A percentile compares a stretch with the other conserved stretches of the same genome.
Evolutionary conservation across 1,140 invertebrate species (phyloP).

Genomic region (Choristoneura fumiferana): DNA sequence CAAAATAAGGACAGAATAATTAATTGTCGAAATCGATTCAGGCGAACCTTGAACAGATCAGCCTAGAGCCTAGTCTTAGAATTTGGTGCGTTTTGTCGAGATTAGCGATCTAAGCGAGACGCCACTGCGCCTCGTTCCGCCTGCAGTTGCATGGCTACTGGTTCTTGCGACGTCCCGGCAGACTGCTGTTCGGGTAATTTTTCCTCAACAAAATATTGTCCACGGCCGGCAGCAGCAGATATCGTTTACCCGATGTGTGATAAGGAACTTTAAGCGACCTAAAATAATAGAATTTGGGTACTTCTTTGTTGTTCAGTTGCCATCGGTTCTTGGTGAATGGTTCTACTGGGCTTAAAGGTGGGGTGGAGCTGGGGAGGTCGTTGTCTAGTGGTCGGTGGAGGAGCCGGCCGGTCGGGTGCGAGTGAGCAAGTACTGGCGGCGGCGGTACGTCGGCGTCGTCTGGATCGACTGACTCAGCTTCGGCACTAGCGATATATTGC

Average conservation of each 20-base stretch:
- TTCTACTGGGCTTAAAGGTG: constrained; percentile 34
- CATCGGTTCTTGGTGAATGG: constrained; percentile 53
- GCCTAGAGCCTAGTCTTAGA: too few species aligned
- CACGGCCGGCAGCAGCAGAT: constrained; percentile 77
- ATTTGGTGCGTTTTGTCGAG: constrained; percentile 12
- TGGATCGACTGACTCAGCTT: constrained; percentile 68
- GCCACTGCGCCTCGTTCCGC: constrained; percentile 38
- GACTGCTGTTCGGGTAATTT: constrained; percentile 67
- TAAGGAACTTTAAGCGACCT: constrained; percentile 65
- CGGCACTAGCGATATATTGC: constrained; percentile 74
- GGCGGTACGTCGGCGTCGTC: constrained; percentile 75
- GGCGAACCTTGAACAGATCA: too few species aligned
- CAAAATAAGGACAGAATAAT: neutral
- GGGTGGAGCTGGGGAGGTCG: constrained; percentile 43
- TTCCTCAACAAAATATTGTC: constrained; percentile 78
- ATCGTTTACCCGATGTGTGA: constrained; percentile 77
- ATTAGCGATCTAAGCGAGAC: neutral
- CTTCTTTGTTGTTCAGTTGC: constrained; percentile 48
- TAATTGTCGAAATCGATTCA: neutral
- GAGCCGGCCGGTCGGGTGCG: constrained; percentile 72
- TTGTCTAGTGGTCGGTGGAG: constrained; percentile 67
- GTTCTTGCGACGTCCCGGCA: constrained; percentile 69
- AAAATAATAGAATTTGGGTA: constrained; percentile 62
- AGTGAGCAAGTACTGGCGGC: constrained; percentile 76
- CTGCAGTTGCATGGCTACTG: constrained; percentile 68